Evolutionary conservation across 2,113 vertebrate genomes (phyloP).

Genomic region (Callionymus lyra): DNA sequence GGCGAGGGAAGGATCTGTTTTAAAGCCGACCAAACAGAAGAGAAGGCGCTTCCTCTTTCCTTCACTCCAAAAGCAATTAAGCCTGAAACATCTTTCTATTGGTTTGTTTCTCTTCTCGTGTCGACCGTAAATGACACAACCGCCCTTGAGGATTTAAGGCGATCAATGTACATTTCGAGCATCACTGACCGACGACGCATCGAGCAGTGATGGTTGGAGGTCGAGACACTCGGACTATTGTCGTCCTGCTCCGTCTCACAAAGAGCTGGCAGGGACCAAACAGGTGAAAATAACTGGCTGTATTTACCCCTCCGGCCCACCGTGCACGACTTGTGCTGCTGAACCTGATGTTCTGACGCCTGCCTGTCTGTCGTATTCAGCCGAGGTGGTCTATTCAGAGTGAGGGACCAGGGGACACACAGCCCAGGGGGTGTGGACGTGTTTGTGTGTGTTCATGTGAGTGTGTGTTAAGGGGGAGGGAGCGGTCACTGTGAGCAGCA

Average conservation of each 20-base stretch:
- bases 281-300: slow-evolving; percentile 61
- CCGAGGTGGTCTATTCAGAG: slow-evolving; percentile 67
- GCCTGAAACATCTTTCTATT: no score
- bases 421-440: slow-evolving; percentile 38
- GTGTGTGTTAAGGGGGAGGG: slow-evolving; percentile 42
- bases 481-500: slow-evolving; percentile 37
- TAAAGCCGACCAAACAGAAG: no score
- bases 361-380: slow-evolving; percentile 66
- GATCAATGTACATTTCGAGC: no score
- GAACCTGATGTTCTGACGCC: slow-evolving; percentile 67
- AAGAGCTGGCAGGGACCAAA: slow-evolving; percentile 42
- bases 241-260: slow-evolving; percentile 33
- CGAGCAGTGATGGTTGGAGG: slow-evolving; percentile 11
- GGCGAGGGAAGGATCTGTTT: no score
- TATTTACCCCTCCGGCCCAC: slow-evolving; percentile 33
- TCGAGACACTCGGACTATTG: slow-evolving; percentile 38
- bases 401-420: slow-evolving; percentile 52
- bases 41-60: no score
- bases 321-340: slow-evolving; percentile 37
- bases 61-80: no score
- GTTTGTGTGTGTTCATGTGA: slow-evolving; percentile 23
- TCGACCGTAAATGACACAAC: no score
- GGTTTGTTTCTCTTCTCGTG: no score
- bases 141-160: no score
- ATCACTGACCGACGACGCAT: neutral